Evolutionary conservation across 2,113 vertebrate species (phyloP).

Genomic region (Crotalus helleri): DNA sequence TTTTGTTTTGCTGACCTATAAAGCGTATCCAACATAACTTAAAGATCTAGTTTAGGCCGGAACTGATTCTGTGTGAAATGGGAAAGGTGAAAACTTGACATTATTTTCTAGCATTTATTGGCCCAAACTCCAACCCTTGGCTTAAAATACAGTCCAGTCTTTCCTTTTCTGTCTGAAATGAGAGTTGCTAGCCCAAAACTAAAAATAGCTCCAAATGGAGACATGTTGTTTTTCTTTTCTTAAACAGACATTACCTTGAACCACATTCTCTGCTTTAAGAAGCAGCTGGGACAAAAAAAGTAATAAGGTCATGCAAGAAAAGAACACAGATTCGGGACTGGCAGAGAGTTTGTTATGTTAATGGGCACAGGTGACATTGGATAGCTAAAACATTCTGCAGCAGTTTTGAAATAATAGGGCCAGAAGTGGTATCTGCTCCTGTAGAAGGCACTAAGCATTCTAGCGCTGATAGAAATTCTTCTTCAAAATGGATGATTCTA

Average conservation of each 20-base stretch:
- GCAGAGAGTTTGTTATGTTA: neutral
- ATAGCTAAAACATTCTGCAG: neutral
- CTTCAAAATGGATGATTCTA: neutral
- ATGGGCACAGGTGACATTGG: neutral
- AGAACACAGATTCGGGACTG: neutral
- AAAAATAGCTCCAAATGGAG: neutral
- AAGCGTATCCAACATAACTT: neutral
- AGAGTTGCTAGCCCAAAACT: neutral
- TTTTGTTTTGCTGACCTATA: neutral
- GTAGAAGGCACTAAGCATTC: neutral
- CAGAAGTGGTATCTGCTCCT: neutral
- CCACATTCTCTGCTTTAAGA: neutral
- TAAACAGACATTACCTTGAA: neutral
- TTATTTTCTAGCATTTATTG: neutral
- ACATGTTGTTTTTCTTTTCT: neutral
- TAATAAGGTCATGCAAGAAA: neutral
- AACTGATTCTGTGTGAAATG: neutral
- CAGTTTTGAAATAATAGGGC: neutral
- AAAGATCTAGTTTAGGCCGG: neutral
- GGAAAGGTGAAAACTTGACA: neutral
- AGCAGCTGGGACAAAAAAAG: neutral
- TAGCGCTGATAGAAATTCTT: neutral
- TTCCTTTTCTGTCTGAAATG: neutral
- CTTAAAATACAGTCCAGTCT: neutral
- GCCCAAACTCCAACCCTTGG: neutral